Conservation (phyloP, 2,888 invertebrate species). For the Itoplectis maculator region DNA sequence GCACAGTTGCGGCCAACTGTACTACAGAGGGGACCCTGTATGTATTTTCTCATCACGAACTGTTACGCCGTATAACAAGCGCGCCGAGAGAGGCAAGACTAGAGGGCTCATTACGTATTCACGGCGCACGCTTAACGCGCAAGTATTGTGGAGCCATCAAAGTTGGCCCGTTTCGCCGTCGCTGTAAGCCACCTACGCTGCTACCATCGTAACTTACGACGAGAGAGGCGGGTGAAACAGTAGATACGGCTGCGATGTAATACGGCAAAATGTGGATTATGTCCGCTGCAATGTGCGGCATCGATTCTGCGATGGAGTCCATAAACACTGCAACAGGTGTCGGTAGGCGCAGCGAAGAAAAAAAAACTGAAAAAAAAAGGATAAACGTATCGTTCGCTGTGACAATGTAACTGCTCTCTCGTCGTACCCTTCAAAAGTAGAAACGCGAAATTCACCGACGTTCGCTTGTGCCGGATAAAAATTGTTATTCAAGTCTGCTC, state of each 20-base stretch:
- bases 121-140: slow-evolving; percentile 52
- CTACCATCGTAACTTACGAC: not conserved
- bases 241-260: not conserved
- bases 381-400: slow-evolving; percentile 2
- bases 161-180: slow-evolving; percentile 60
- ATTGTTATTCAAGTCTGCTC: slow-evolving; percentile 59
- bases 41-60: slow-evolving; percentile 68
- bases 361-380: not conserved
- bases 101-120: slow-evolving; percentile 66
- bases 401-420: not conserved
- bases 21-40: not conserved
- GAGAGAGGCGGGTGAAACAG: slow-evolving; percentile 24
- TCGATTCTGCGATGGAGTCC: slow-evolving; percentile 44
- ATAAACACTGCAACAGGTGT: slow-evolving; percentile 66
- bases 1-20: not conserved
- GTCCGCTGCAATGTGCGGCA: not conserved
- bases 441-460: slow-evolving; percentile 1
- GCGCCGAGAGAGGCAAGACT: not conserved
- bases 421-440: not conserved
- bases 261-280: not conserved
- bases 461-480: not conserved
- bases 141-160: slow-evolving; percentile 58
- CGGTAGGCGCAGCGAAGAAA: slow-evolving; percentile 45
- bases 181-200: slow-evolving; percentile 17
- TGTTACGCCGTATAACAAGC: slow-evolving; percentile 66